Evolutionary conservation across 1,140 invertebrate species (phyloP).

Genomic region (Eurytemora carolleeae): DNA sequence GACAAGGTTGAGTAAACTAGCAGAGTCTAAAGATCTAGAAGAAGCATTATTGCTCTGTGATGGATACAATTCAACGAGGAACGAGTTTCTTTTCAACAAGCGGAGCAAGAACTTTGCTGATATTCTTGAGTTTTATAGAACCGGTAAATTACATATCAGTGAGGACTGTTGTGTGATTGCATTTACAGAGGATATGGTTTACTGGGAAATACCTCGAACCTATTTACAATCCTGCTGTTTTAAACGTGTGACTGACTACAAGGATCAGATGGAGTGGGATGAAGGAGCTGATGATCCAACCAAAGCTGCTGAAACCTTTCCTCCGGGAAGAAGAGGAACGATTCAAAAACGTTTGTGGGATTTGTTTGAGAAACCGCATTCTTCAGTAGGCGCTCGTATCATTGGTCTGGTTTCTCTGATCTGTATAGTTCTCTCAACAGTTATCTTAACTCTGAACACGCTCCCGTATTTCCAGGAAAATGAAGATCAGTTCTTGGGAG

Average conservation of each 20-base stretch:
- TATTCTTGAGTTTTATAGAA: too few relatives aligned
- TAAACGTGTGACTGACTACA: not conserved
- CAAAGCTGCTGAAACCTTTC: constrained; percentile 4
- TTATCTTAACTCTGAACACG: constrained; percentile 3
- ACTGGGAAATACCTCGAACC: too few relatives aligned
- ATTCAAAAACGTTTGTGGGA: constrained; percentile 6
- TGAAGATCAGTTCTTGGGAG: too few relatives aligned
- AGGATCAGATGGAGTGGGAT: constrained; percentile 2
- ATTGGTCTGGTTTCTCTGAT: not conserved
- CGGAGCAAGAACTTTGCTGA: too few relatives aligned
- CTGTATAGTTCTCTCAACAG: constrained; percentile 5
- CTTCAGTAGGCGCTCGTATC: not conserved
- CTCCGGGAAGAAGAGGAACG: not conserved
- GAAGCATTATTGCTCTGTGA: too few relatives aligned
- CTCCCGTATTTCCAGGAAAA: constrained; percentile 7
- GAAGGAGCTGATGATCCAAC: not conserved
- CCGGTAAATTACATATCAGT: too few relatives aligned
- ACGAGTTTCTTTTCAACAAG: too few relatives aligned
- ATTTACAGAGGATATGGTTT: too few relatives aligned
- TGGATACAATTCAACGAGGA: too few relatives aligned
- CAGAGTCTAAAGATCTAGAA: too few relatives aligned
- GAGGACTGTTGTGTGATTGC: too few relatives aligned
- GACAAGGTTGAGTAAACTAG: too few relatives aligned
- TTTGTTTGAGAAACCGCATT: constrained; percentile 4
- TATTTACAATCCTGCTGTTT: constrained; percentile 4